Base-by-base conservation (phyloP, 2,797 vertebrate species). In the Gymnodraco acuticeps region DNA sequence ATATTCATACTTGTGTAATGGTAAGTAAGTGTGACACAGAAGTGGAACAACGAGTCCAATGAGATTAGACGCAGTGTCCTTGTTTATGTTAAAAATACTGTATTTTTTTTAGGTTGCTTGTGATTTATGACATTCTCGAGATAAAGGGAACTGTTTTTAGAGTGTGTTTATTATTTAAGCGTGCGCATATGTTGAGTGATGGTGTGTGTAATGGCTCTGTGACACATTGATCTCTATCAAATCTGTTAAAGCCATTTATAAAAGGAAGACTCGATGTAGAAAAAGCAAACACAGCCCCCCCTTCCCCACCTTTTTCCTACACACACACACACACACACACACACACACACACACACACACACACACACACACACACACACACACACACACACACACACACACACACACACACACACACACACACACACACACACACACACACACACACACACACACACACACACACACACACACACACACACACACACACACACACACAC, bases 11-110 rank as follows among this genome's bases (percentile, higher is more conserved):
- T 80, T 23, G 52, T 41, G 68, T 67, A 64, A 69, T 63, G 71
- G 73, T 89, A 88, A 91, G 86, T 80, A 86, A 87, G 84, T 83
- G 85, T 88, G 89, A 88, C 85, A 84, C 63, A 31, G 53, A 89
- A 80, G 19, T 87, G 77, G 81, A 88, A 70, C 80, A 76, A 67
- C 19, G 15, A 67, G 88, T 82, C 85, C 83, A 63, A 56, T 75
- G 80, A 87, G 87, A 91, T 90, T 84, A 90, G 58, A 68, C 72
- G 86, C 77, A 60, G 66, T 70, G 88, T 84, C 87, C 87, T 90
- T 89, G 86, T 87, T 83, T 86, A 68, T 69, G 74, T 71, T 83
- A 64, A 82, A 87, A 85, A 82, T 51, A 73, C 45, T 12, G 50
- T 70, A 48, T 67, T 76, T 70, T 31, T 48, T 6, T 61, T 45